Conservation (phyloP, 1,140 invertebrate species). For the Periplaneta americana region DNA sequence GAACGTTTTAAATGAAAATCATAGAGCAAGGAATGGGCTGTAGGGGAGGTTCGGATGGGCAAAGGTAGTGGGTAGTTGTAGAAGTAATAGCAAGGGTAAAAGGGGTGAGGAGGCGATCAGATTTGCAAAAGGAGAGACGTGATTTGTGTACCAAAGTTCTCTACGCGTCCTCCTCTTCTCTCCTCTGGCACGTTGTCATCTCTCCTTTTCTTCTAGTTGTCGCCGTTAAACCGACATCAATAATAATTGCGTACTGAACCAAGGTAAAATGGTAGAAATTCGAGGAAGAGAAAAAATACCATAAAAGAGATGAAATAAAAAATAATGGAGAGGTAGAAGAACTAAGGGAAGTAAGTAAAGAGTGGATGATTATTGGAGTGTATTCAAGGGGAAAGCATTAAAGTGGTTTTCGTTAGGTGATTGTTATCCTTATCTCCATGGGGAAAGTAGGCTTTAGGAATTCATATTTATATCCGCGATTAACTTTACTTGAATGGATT, state of each 20-base stretch:
- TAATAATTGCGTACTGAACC: not conserved
- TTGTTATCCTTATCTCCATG: not conserved
- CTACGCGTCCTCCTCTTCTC: not conserved
- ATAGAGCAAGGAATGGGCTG: not conserved
- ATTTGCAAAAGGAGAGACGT: conserved; percentile 16
- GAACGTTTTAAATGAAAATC: conserved; percentile 8
- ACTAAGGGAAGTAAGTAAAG: too few species aligned
- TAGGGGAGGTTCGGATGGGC: not conserved
- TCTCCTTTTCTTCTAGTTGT: not conserved
- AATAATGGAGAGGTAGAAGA: not conserved
- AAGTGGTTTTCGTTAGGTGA: not conserved
- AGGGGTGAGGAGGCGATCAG: conserved; percentile 3
- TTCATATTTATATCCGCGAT: too few species aligned
- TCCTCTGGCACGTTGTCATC: not conserved
- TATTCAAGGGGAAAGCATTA: not conserved
- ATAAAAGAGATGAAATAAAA: not conserved
- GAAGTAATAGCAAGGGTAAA: not conserved
- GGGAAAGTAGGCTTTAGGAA: too few species aligned
- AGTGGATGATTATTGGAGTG: too few species aligned
- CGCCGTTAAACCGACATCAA: not conserved
- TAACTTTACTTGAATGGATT: too few species aligned
- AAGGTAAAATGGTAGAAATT: not conserved
- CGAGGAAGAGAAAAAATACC: not conserved
- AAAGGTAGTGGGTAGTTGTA: not conserved
- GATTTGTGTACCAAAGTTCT: conserved; percentile 14